Evolutionary conservation across 2,888 invertebrate species (phyloP).

Genomic region (Chalcosyrphus nemorum): DNA sequence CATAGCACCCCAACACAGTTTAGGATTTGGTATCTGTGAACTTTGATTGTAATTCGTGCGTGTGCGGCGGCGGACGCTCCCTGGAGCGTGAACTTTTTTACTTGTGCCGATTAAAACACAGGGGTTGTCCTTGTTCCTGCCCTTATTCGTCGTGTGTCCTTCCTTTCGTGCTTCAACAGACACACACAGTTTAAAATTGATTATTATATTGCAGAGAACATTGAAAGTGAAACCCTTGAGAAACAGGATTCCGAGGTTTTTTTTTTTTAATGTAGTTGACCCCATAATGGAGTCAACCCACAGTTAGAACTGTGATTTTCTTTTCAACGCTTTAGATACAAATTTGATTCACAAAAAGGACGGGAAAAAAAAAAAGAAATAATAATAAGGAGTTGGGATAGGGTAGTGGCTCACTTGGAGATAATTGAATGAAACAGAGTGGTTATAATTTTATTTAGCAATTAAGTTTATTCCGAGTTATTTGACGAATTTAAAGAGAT

Average conservation of each 20-base stretch:
- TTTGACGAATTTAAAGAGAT: conserved; percentile 54
- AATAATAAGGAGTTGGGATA: neutral
- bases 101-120: conserved; percentile 55
- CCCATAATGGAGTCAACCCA: conserved; percentile 36
- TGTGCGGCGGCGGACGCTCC: conserved; percentile 34
- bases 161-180: conserved; percentile 41
- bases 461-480: conserved; percentile 62
- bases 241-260: conserved; percentile 20
- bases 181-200: conserved; percentile 67
- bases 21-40: conserved; percentile 62
- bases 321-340: conserved; percentile 54
- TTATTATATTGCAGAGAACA: conserved; percentile 48
- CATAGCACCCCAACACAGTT: conserved; percentile 38
- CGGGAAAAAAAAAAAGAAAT: no score
- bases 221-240: conserved; percentile 59
- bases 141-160: conserved; percentile 3
- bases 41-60: conserved; percentile 58
- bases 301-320: conserved; percentile 30
- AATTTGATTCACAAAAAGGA: conserved; percentile 53
- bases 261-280: conserved; percentile 45
- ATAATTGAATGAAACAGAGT: conserved; percentile 59
- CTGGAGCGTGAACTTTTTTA: conserved; percentile 65
- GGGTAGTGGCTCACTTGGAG: conserved; percentile 35
- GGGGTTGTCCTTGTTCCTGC: conserved; percentile 63
- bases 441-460: conserved; percentile 65